phyloP scores from a whole-genome alignment of 2,888 invertebrate species.

The Drosophila percnosoma region DNA sequence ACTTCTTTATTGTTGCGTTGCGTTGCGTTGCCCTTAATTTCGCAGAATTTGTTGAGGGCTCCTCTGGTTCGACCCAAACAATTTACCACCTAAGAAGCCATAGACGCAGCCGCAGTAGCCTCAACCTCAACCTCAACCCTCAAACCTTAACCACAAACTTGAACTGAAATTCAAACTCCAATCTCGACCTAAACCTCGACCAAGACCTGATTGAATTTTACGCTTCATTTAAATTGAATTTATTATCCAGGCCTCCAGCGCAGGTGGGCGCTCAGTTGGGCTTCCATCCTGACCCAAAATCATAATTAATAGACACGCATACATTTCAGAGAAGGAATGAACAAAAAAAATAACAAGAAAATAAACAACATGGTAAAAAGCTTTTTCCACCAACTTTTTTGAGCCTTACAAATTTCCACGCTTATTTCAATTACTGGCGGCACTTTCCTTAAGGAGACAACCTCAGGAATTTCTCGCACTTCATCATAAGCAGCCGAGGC shows the following conservation, averaged over 20 bases:
- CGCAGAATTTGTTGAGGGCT: slow-evolving; percentile 69
- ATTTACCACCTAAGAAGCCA: slow-evolving; percentile 79
- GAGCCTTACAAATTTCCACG: slow-evolving; percentile 73
- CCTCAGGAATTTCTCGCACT: slow-evolving; percentile 72
- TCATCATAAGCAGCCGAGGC: slow-evolving; percentile 60
- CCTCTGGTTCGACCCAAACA: slow-evolving; percentile 44
- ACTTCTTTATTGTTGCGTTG: slow-evolving; percentile 76
- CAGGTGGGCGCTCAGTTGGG: slow-evolving; percentile 58
- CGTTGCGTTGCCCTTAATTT: slow-evolving; percentile 65
- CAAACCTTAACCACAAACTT: slow-evolving; percentile 13
- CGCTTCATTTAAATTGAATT: slow-evolving; percentile 82
- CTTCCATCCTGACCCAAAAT: slow-evolving; percentile 53
- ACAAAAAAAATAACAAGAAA: slow-evolving; percentile 8
- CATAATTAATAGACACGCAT: slow-evolving; percentile 75
- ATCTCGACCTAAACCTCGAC: slow-evolving; percentile 39
- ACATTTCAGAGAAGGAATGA: slow-evolving; percentile 41
- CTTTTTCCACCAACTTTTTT: slow-evolving; percentile 50
- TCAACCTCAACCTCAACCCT: slow-evolving; percentile 21
- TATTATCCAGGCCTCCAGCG: slow-evolving; percentile 59
- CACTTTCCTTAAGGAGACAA: slow-evolving; percentile 45
- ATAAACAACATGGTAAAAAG: slow-evolving; percentile 43
- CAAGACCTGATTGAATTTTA: slow-evolving; percentile 80
- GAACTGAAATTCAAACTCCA: slow-evolving; percentile 30
- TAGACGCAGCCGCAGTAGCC: slow-evolving; percentile 68
- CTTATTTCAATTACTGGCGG: slow-evolving; percentile 75